Percentiles rank a stretch among this genome's conserved stretches.
These are phyloP conservation scores for Ectemnius lituratus DNA, from an alignment of 2,888 invertebrate species.

Conservation along the genomic window DNA sequence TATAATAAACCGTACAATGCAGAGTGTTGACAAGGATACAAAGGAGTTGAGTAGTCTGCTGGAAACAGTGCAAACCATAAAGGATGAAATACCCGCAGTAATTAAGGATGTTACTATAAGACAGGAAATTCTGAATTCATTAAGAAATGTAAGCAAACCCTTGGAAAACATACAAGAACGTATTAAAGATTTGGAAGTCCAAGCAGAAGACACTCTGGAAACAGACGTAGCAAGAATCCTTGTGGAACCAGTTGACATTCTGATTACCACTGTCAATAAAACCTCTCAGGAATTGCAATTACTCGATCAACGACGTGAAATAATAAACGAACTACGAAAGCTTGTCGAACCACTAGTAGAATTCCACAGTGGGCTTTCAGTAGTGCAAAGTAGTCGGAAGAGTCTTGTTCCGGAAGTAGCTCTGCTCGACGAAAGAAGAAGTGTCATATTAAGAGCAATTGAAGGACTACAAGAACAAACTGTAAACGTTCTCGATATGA, in stretches of 20 bases:
- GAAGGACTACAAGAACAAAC: conserved; percentile 61
- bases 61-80: conserved; percentile 57
- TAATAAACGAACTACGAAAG: conserved; percentile 51
- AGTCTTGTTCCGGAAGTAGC: conserved; percentile 61
- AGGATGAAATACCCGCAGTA: conserved; percentile 57
- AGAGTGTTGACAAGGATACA: conserved; percentile 34
- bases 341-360: conserved; percentile 67
- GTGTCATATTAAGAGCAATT: conserved; percentile 63
- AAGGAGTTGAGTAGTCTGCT: conserved; percentile 43
- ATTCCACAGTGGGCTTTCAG: conserved; percentile 66
- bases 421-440: conserved; percentile 65
- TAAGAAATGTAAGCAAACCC: conserved; percentile 64
- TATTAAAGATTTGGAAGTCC: conserved; percentile 56
- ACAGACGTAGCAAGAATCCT: conserved; percentile 62
- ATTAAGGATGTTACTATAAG: conserved; percentile 56
- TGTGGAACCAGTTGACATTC: conserved; percentile 54
- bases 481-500: conserved; percentile 42
- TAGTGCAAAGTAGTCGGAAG: conserved; percentile 64
- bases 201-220: conserved; percentile 58
- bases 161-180: conserved; percentile 58
- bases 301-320: conserved; percentile 51
- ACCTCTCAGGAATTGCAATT: conserved; percentile 47
- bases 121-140: conserved; percentile 58
- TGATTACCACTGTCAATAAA: conserved; percentile 52
- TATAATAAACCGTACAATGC: conserved; percentile 49